phyloP scores from a whole-genome alignment of 2,113 vertebrate genomes.

The Pelusios castaneus region DNA sequence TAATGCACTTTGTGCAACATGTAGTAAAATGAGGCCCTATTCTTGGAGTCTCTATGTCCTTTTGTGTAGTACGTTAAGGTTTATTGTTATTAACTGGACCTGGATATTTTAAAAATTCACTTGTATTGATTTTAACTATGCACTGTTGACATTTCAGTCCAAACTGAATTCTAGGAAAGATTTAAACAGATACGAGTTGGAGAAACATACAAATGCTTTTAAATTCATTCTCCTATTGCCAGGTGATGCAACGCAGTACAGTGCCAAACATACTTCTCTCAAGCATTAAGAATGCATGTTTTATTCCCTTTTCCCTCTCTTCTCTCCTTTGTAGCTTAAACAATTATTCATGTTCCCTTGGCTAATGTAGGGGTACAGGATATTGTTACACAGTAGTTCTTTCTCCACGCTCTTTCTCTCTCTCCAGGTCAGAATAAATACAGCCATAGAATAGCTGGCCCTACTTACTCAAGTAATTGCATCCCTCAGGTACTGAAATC shows the following conservation, averaged over 20 bases:
- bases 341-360: slow-evolving; percentile 21
- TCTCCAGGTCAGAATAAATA: slow-evolving; percentile 18
- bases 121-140: background rate
- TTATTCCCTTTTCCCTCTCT: slow-evolving; percentile 18
- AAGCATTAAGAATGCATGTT: background rate
- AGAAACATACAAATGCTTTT: background rate
- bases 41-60: background rate
- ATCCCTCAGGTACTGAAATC: background rate
- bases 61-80: background rate
- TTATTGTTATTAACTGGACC: background rate
- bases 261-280: background rate
- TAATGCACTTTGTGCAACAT: background rate
- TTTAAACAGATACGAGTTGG: background rate
- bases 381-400: background rate
- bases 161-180: background rate
- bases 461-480: slow-evolving; percentile 24
- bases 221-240: background rate
- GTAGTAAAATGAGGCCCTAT: background rate
- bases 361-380: background rate
- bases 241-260: background rate
- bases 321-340: slow-evolving; percentile 57
- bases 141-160: background rate
- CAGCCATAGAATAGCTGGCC: slow-evolving; percentile 13
- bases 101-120: background rate
- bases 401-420: too few relatives aligned